Percentiles rank a stretch among this genome's conserved stretches.
phyloP scores from a whole-genome alignment of 1,140 invertebrate genomes.

The Oppia nitens region DNA sequence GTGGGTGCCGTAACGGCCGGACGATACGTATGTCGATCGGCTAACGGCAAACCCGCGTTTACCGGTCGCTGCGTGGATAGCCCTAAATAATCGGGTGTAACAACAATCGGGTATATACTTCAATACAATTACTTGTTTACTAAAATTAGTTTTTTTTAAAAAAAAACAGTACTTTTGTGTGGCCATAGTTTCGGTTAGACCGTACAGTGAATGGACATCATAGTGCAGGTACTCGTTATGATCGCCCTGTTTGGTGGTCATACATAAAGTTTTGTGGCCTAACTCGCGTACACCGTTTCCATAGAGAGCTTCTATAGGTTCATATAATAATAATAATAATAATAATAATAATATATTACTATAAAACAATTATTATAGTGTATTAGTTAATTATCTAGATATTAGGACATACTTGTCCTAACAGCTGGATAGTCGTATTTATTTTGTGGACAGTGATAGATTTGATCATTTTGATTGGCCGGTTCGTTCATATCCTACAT shows the following conservation, averaged over 20 bases:
- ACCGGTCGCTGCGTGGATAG: conserved; percentile 41
- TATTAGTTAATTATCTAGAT: background rate
- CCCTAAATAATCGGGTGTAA: conserved; percentile 33
- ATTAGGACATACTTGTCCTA: no score
- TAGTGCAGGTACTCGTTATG: conserved; percentile 47
- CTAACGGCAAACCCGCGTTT: conserved; percentile 34
- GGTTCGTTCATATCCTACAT: conserved; percentile 21
- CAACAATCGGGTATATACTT: background rate
- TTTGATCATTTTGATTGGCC: conserved; percentile 17
- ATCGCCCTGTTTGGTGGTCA: conserved; percentile 47
- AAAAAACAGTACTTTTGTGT: no score
- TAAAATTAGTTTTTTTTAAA: conserved; percentile 51
- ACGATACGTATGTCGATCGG: conserved; percentile 37
- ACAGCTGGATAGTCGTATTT: no score
- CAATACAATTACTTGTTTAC: conserved; percentile 37
- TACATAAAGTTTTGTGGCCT: conserved; percentile 57
- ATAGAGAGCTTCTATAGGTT: no score
- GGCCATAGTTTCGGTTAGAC: no score
- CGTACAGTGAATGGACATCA: conserved; percentile 65
- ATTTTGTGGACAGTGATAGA: no score
- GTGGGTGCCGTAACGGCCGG: no score
- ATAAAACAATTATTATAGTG: background rate
- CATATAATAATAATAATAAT: no score
- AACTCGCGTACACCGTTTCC: conserved; percentile 35
- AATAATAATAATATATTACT: no score